Evolutionary conservation across 1,140 invertebrate genomes (phyloP), one percentile per base, ranked within the genome.

Genomic region (Amphibalanus amphitrite): DNA sequence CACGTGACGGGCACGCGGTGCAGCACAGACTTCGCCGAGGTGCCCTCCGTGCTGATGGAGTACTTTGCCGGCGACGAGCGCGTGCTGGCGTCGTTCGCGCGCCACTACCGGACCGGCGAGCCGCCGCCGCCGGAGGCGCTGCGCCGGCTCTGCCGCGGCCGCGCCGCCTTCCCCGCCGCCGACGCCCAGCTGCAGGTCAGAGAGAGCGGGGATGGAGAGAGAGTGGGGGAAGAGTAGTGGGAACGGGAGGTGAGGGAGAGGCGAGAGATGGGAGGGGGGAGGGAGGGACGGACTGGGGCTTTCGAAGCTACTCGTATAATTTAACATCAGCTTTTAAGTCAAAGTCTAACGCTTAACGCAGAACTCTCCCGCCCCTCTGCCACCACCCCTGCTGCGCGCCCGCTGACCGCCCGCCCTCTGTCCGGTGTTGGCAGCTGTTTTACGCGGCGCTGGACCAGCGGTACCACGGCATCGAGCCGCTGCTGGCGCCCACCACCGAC

Each of bases 1-100:
- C 96, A 99, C 82, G 92, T 98, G 26, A 93, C 94, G 29, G 96
- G 95, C 73, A 99, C 97, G 0, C 84, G 97, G 73, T 98, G 95
- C 80, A 88, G 90, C 59, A 97, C 96, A 10, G 97, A 99, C 83
- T 92, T 99, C 79, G 97, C 97, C 6, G 97, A 99, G 85, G 92
- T 99, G 38, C 97, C 97, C 29, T 97, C 94, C 69, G 89, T 98
- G 73, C 82, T 99, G 26, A 98, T 99, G 95, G 97, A 99, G 83
- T 96, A 93, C 81, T 99, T 99, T 84, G 90, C 93, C 29, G 86
- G 86, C 69, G 92, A 97, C 84, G 89, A 91, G 0, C 83, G 91
- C 75, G 88, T 95, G 3, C 79, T 99, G 1, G 84, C 86, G 40
- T 85, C 86, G 30, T 97, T 97, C 83, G 94, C 93, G 0, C 86